phyloP scores from a whole-genome alignment of 1,140 invertebrate species.

The Pygmarrhopalites habei region DNA sequence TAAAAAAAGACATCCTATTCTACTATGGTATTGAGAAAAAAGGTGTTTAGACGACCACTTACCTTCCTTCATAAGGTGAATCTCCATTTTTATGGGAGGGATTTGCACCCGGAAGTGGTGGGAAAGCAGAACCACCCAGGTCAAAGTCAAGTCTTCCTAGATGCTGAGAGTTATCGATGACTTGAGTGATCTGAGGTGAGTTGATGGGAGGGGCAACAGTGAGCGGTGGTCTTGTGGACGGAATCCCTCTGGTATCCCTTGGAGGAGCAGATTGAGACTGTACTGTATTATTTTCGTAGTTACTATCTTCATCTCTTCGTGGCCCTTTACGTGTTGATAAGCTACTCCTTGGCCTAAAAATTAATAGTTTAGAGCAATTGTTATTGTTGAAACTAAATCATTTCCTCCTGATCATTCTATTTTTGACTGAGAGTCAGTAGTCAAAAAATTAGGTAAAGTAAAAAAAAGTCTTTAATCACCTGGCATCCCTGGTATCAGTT shows the following conservation, averaged over 20 bases:
- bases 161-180: conserved; percentile 11
- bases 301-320: conserved; percentile 30
- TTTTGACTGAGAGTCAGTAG: too few relatives aligned
- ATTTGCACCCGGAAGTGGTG: conserved; percentile 62
- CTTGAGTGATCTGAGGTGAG: conserved; percentile 16
- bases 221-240: conserved; percentile 26
- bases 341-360: conserved; percentile 37
- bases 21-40: too few relatives aligned
- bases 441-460: too few relatives aligned
- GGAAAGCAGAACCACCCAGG: conserved; percentile 70
- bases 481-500: too few relatives aligned
- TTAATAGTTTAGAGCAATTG: too few relatives aligned
- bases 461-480: too few relatives aligned
- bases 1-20: too few relatives aligned
- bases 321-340: conserved; percentile 20
- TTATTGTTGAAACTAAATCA: too few relatives aligned
- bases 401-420: too few relatives aligned
- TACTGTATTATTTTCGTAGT: conserved; percentile 18
- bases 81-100: conserved; percentile 34
- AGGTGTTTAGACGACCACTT: too few relatives aligned
- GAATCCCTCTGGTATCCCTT: conserved; percentile 25
- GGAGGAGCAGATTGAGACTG: conserved; percentile 12
- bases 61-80: conserved; percentile 35
- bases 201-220: conserved; percentile 13
- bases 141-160: conserved; percentile 56